Evolutionary conservation across 2,888 invertebrate species (phyloP).

Genomic region (Spicauda simplicius): DNA sequence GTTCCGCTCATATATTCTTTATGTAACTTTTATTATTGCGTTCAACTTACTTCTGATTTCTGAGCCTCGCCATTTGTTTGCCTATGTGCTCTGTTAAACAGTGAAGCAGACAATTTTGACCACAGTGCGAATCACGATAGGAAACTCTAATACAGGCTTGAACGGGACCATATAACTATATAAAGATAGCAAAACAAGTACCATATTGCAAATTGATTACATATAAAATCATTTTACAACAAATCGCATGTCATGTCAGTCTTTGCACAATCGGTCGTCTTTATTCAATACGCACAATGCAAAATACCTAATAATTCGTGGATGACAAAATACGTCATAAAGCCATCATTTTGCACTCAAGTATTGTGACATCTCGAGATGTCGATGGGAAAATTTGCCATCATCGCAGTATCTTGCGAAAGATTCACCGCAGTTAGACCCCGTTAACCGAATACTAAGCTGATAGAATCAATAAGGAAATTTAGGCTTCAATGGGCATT

Average conservation of each 20-base stretch:
- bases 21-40: constrained; percentile 1
- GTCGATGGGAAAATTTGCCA: constrained; percentile 42
- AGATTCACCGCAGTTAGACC: constrained; percentile 33
- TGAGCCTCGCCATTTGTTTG: not conserved
- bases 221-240: constrained; percentile 1
- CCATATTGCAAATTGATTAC: not conserved
- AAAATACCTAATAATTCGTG: constrained; percentile 28
- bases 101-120: no score
- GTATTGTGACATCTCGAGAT: constrained; percentile 25
- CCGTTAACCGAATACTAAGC: constrained; percentile 22
- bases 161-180: no score
- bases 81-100: no score
- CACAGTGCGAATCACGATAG: no score
- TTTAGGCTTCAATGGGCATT: constrained; percentile 12
- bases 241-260: constrained; percentile 17
- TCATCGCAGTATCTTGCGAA: constrained; percentile 34
- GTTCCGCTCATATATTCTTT: constrained; percentile 3
- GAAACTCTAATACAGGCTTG: no score
- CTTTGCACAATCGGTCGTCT: constrained; percentile 25
- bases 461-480: constrained; percentile 34
- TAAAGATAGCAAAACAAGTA: no score
- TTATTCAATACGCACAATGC: constrained; percentile 33
- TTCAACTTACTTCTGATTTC: not conserved
- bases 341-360: constrained; percentile 32
- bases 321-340: constrained; percentile 35